Percentiles rank a stretch among this genome's conserved stretches.
phyloP scores from a whole-genome alignment of 2,797 vertebrate genomes.

The Pangasius macronema region DNA sequence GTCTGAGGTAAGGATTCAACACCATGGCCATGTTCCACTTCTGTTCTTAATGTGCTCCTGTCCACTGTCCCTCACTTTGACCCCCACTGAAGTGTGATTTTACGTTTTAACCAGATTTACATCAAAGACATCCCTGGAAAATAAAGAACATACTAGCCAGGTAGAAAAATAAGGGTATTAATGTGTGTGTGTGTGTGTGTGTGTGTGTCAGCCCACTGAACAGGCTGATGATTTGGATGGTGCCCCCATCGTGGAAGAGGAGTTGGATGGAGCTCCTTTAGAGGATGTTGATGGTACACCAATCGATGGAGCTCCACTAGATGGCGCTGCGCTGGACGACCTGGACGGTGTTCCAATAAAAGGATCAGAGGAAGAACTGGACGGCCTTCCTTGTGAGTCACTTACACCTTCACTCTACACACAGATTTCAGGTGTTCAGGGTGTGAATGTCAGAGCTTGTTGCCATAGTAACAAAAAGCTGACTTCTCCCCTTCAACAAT shows the following conservation, averaged over 20 bases:
- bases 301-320: constrained; percentile 84
- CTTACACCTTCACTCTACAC: no score
- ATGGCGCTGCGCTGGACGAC: constrained; percentile 87
- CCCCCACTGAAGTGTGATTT: not conserved
- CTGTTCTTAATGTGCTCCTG: not conserved
- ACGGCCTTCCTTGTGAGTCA: constrained; percentile 90
- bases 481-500: not conserved
- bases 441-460: not conserved
- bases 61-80: not conserved
- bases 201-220: constrained; percentile 61
- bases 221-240: constrained; percentile 88
- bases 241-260: constrained; percentile 91
- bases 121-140: not conserved
- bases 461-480: not conserved
- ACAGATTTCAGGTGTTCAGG: not conserved
- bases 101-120: not conserved
- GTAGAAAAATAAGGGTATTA: no score
- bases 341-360: constrained; percentile 95
- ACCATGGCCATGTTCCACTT: not conserved
- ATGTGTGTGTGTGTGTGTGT: not conserved
- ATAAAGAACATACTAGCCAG: no score
- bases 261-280: constrained; percentile 83
- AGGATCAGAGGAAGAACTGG: constrained; percentile 89
- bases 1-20: constrained; percentile 41
- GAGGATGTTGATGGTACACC: constrained; percentile 95